These are phyloP conservation scores for Mylabris sibirica DNA, from an alignment of 2,888 invertebrate genomes.

Conservation along the genomic window DNA sequence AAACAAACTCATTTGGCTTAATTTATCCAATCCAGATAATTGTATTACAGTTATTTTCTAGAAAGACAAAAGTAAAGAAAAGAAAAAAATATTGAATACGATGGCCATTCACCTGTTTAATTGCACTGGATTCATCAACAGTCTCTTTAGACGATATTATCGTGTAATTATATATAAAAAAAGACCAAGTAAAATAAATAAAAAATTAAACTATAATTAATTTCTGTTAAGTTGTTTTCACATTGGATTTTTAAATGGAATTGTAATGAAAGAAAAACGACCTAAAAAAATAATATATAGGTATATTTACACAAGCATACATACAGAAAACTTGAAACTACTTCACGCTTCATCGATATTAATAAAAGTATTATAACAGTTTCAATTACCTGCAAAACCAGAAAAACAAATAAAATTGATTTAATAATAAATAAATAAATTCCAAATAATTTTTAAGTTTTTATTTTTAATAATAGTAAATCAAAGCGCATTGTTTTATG, in stretches of 20 bases:
- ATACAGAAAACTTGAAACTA: conserved; percentile 28
- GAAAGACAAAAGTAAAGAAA: not conserved
- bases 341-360: conserved; percentile 31
- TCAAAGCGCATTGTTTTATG: not conserved
- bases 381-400: conserved; percentile 34
- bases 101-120: conserved; percentile 11
- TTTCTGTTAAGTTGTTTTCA: conserved; percentile 6
- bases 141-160: not conserved
- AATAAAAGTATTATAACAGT: conserved; percentile 33
- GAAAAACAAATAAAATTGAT: conserved; percentile 43
- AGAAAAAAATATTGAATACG: not conserved
- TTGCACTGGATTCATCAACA: conserved; percentile 1
- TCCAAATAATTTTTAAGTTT: not conserved
- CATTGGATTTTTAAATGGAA: not conserved
- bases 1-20: conserved; percentile 1
- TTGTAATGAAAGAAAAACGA: not conserved
- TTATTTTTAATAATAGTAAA: not conserved
- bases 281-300: not conserved
- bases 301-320: not conserved
- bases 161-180: not conserved
- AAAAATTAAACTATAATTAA: not conserved
- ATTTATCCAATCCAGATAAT: not conserved
- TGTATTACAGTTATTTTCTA: not conserved
- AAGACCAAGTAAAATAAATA: not conserved
- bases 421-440: conserved; percentile 30